phyloP scores from a whole-genome alignment of 92 coral and sea anemone species.

The Bergia sp. region DNA sequence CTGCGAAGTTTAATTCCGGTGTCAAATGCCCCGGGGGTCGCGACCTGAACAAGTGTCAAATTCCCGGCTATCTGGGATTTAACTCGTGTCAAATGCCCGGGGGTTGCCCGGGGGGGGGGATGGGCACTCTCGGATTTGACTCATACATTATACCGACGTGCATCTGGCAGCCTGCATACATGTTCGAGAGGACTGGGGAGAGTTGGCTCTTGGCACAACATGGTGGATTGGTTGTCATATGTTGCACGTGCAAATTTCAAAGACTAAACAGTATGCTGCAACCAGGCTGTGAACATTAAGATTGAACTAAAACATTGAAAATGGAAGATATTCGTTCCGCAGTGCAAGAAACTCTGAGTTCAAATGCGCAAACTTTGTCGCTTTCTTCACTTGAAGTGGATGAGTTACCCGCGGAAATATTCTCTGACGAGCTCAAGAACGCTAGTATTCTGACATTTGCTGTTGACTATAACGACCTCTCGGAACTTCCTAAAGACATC shows the following conservation, averaged over 20 bases:
- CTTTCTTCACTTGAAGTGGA: slow-evolving; percentile 69
- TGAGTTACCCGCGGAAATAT: slow-evolving; percentile 61
- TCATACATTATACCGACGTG: too few relatives aligned
- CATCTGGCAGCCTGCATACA: too few relatives aligned
- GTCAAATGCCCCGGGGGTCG: too few relatives aligned
- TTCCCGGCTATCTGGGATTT: too few relatives aligned
- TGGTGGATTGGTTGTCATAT: background rate
- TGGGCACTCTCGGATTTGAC: too few relatives aligned
- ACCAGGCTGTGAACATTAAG: background rate
- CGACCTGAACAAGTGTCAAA: too few relatives aligned
- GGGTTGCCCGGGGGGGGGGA: too few relatives aligned
- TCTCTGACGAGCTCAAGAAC: slow-evolving; percentile 49
- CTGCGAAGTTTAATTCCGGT: too few relatives aligned
- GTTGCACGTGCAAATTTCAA: background rate
- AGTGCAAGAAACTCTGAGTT: slow-evolving; percentile 46
- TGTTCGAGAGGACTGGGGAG: too few relatives aligned
- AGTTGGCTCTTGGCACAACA: background rate
- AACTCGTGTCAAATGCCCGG: too few relatives aligned
- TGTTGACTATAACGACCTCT: slow-evolving; percentile 84
- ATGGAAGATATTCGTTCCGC: slow-evolving; percentile 59
- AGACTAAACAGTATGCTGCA: background rate
- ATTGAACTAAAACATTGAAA: background rate
- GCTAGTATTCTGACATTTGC: slow-evolving; percentile 51
- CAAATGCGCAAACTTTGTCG: slow-evolving; percentile 37
- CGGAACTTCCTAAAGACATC: slow-evolving; percentile 65